Percentiles rank a stretch among this genome's conserved stretches.
Evolutionary conservation across 2,888 invertebrate species (phyloP).

Genomic region (Chelonus formosanus): DNA sequence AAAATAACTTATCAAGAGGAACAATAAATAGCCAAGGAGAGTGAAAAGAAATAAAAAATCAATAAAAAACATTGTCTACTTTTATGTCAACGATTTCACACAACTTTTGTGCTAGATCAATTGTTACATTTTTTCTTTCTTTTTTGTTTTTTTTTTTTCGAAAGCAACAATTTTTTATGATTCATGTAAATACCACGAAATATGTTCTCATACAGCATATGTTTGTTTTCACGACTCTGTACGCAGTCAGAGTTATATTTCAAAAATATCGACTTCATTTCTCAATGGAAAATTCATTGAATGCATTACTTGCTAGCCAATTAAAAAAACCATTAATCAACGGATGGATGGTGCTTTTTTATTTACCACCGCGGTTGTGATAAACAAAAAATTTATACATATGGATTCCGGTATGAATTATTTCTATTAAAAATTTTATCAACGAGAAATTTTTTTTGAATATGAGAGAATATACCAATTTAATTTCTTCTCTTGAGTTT

Average conservation of each 20-base stretch:
- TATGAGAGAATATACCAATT: too few species aligned
- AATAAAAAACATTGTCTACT: neutral
- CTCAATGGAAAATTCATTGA: constrained; percentile 1
- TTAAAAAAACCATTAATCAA: too few species aligned
- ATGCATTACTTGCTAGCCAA: neutral
- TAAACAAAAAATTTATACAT: too few species aligned
- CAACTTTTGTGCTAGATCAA: neutral
- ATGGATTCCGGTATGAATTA: too few species aligned
- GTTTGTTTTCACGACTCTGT: neutral
- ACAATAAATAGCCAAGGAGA: neutral
- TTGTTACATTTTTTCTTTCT: constrained; percentile 9
- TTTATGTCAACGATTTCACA: constrained; percentile 16
- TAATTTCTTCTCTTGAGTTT: too few species aligned
- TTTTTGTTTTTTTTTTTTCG: neutral
- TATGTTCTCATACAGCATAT: constrained; percentile 3
- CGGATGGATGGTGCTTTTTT: too few species aligned
- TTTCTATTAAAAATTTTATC: too few species aligned
- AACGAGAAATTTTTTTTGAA: too few species aligned
- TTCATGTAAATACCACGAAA: neutral
- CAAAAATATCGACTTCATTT: constrained; percentile 14
- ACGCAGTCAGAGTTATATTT: neutral
- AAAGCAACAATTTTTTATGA: neutral
- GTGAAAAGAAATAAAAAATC: neutral
- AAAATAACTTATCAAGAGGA: neutral
- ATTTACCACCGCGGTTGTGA: too few species aligned